Evolutionary conservation across 2,113 vertebrate species (phyloP).

Genomic region (Atlantisia rogersi): DNA sequence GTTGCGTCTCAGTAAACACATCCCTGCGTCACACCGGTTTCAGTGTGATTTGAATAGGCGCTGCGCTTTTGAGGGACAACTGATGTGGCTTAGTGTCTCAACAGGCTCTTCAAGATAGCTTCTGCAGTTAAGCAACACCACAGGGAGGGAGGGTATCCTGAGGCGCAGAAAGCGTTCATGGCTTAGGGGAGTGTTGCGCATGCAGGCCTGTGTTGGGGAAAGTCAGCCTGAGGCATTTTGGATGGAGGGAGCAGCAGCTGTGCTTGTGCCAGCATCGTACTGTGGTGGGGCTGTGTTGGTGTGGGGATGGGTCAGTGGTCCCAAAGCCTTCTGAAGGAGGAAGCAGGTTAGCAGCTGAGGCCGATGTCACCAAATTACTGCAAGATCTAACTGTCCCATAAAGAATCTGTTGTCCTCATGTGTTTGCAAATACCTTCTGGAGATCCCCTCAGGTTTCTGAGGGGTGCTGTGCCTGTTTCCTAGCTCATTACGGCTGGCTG

Average conservation of each 20-base stretch:
- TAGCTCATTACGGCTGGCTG: not conserved
- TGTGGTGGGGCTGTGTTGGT: rapidly evolving
- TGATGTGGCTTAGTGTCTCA: not conserved
- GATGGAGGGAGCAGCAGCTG: not conserved
- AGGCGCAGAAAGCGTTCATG: not conserved
- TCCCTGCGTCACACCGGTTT: not conserved
- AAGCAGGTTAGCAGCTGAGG: not conserved
- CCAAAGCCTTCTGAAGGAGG: not conserved
- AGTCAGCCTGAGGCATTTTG: not conserved
- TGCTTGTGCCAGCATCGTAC: not conserved
- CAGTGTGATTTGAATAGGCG: not conserved
- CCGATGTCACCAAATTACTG: not conserved
- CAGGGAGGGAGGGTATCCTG: not conserved
- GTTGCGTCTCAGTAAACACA: not conserved
- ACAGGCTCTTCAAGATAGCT: not conserved
- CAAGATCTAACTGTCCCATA: not conserved
- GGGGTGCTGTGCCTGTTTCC: rapidly evolving
- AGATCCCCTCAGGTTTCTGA: not conserved
- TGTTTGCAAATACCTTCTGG: not conserved
- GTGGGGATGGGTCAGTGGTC: rapidly evolving
- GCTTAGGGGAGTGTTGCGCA: not conserved
- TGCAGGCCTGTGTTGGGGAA: rapidly evolving
- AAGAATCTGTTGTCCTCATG: not conserved
- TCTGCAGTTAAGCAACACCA: not conserved
- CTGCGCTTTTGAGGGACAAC: not conserved